phyloP scores from a whole-genome alignment of 1,140 invertebrate genomes.

The Habropoda laboriosa region DNA sequence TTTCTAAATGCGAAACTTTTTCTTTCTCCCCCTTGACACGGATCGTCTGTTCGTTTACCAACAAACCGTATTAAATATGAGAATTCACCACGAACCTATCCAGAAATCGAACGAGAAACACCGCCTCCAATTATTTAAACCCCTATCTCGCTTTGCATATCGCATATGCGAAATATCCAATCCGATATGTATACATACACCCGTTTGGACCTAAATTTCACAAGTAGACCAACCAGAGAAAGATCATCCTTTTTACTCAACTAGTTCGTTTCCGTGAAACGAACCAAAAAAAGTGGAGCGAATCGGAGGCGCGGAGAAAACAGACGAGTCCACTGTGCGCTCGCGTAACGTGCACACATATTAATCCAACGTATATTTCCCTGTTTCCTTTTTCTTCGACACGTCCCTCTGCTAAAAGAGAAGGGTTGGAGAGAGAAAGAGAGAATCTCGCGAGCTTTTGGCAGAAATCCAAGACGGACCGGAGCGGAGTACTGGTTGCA shows the following conservation, averaged over 20 bases:
- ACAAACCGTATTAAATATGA: not conserved
- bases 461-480: constrained; percentile 59
- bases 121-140: no score
- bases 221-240: not conserved
- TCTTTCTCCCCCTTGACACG: no score
- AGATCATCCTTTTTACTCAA: not conserved
- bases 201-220: not conserved
- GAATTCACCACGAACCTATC: not conserved
- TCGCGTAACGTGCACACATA: constrained; percentile 25
- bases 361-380: constrained; percentile 7
- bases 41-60: not conserved
- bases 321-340: constrained; percentile 24
- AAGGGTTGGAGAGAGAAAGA: not conserved
- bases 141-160: no score
- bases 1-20: not conserved
- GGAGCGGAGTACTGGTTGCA: constrained; percentile 61
- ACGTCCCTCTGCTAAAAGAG: no score
- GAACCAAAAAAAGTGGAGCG: not conserved
- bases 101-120: no score
- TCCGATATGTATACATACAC: no score
- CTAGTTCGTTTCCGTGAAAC: not conserved
- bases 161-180: not conserved
- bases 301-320: not conserved
- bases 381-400: not conserved
- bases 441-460: constrained; percentile 48